A percentile compares a stretch with the other conserved stretches of the same genome.
phyloP scores from a whole-genome alignment of 2,888 invertebrate genomes.

The Leptopilina myrica region DNA sequence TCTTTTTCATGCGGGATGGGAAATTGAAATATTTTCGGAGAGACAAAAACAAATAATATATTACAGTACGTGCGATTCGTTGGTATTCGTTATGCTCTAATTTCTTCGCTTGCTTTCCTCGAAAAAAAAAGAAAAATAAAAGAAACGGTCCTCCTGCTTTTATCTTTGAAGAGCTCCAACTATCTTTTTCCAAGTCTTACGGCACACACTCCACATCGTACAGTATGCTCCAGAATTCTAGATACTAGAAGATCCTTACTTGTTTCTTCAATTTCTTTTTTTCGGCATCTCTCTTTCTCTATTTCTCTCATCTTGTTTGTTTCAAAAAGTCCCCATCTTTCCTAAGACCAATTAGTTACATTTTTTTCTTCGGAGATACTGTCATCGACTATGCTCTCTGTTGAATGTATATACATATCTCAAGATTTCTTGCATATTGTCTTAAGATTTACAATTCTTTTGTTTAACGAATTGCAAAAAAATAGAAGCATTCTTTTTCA shows the following conservation, averaged over 20 bases:
- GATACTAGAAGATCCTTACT: conserved; percentile 68
- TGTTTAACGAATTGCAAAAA: not conserved
- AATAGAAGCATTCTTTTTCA: too few species aligned
- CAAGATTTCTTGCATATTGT: conserved; percentile 6
- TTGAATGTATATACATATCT: conserved; percentile 29
- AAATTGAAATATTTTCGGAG: not conserved
- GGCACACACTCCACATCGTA: conserved; percentile 68
- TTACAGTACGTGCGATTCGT: conserved; percentile 53
- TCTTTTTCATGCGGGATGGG: not conserved
- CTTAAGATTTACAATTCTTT: not conserved
- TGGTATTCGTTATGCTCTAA: conserved; percentile 63
- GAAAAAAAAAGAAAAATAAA: conserved; percentile 46
- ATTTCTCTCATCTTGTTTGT: conserved; percentile 67
- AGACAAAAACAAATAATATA: not conserved
- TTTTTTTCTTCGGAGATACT: conserved; percentile 70
- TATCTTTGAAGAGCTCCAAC: conserved; percentile 71
- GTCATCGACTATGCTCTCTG: conserved; percentile 65
- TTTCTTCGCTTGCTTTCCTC: conserved; percentile 72
- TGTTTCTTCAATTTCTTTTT: conserved; percentile 55
- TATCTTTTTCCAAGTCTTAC: conserved; percentile 71
- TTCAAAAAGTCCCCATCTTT: conserved; percentile 67
- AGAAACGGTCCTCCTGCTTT: conserved; percentile 66
- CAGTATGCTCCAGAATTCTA: conserved; percentile 74
- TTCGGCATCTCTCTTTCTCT: conserved; percentile 48
- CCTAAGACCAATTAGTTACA: conserved; percentile 75